Evolutionary conservation across 2,888 invertebrate species (phyloP).

Genomic region (Caenorhabditis drosophilae): DNA sequence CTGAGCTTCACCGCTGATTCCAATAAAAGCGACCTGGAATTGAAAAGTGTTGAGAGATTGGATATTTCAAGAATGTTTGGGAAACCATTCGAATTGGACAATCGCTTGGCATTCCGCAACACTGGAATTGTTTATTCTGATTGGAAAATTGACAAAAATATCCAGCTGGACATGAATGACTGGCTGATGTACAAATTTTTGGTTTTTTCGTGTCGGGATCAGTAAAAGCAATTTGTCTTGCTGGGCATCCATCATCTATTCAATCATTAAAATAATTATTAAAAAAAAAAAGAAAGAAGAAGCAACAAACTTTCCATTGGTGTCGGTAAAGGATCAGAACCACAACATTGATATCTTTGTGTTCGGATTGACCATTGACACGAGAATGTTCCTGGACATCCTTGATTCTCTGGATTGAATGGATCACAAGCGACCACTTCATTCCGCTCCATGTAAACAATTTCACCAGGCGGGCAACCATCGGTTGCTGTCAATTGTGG

Average conservation of each 20-base stretch:
- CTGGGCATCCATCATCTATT: slow-evolving; percentile 55
- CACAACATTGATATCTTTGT: slow-evolving; percentile 58
- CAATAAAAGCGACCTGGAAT: slow-evolving; percentile 55
- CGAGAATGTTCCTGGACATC: slow-evolving; percentile 52
- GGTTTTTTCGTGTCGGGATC: slow-evolving; percentile 53
- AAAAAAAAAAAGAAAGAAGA: neutral
- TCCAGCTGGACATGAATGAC: slow-evolving; percentile 53
- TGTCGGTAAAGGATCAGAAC: slow-evolving; percentile 49
- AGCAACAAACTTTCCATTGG: slow-evolving; percentile 49
- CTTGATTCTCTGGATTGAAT: slow-evolving; percentile 51
- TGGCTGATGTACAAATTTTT: slow-evolving; percentile 55
- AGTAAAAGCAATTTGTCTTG: slow-evolving; percentile 54
- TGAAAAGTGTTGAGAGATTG: slow-evolving; percentile 1
- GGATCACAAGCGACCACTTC: slow-evolving; percentile 54
- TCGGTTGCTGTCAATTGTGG: slow-evolving; percentile 41
- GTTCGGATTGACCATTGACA: slow-evolving; percentile 59
- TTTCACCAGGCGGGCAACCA: slow-evolving; percentile 57
- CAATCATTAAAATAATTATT: neutral
- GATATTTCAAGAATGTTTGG: neutral
- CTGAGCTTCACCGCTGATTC: slow-evolving; percentile 53
- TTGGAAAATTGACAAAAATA: slow-evolving; percentile 57
- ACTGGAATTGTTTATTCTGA: slow-evolving; percentile 54
- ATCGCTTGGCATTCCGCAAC: slow-evolving; percentile 56
- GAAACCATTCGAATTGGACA: slow-evolving; percentile 48
- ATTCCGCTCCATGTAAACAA: slow-evolving; percentile 58